phyloP scores from a whole-genome alignment of 2,888 invertebrate species.

The Cheilosia impressa region DNA sequence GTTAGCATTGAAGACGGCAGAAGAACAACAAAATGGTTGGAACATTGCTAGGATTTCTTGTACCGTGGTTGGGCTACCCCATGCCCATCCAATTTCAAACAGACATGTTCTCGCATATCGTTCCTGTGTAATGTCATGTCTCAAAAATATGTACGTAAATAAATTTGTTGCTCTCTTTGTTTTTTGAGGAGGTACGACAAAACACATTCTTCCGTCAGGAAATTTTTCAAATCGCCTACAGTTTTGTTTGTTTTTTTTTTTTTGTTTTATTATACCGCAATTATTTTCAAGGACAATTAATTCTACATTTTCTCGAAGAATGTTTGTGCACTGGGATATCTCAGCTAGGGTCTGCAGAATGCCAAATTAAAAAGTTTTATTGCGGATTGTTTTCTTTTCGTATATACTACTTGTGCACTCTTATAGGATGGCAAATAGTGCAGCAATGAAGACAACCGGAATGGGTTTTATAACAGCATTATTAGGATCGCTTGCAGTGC shows the following conservation, averaged over 20 bases:
- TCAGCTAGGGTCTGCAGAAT: not conserved
- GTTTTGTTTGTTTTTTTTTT: not conserved
- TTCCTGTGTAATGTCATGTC: not conserved
- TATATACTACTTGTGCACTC: not conserved
- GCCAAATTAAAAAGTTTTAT: not conserved
- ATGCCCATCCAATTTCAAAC: not conserved
- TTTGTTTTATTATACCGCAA: constrained; percentile 8
- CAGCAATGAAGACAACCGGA: not conserved
- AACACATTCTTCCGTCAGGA: constrained; percentile 5
- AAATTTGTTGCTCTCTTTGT: not conserved
- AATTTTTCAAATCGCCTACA: not conserved
- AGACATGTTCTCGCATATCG: not conserved
- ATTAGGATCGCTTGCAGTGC: not conserved
- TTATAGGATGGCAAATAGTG: not conserved
- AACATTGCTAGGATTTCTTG: constrained; percentile 1
- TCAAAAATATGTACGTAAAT: not conserved
- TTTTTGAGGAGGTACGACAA: not conserved
- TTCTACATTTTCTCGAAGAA: constrained; percentile 3
- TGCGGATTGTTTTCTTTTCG: not conserved
- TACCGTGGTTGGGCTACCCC: not conserved
- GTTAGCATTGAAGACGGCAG: not conserved
- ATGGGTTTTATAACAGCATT: not conserved
- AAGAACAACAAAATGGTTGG: not conserved
- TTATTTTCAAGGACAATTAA: constrained; percentile 42
- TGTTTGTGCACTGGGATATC: not conserved